Base-by-base conservation (phyloP, 2,888 invertebrate genomes). In the Drosophila greeni region DNA sequence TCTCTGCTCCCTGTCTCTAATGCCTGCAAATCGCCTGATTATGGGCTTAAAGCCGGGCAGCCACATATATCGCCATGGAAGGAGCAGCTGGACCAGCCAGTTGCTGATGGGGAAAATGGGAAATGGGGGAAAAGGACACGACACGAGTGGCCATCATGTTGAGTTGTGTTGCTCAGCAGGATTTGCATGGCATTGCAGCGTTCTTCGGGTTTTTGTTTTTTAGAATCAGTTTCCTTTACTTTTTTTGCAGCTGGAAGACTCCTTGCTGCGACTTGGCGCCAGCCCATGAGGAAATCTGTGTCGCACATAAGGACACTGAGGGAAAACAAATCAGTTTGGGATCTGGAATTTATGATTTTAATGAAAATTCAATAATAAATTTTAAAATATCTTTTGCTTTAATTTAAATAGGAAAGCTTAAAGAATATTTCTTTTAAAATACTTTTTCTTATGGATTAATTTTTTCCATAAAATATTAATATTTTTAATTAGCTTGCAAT, bases 1-100 rank as follows among this genome's bases (percentile, higher is more conserved):
- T 36, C 36, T 36, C 8, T 45, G 24, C 29, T 33, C 33, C 9
- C 42, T 45, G 24, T 45, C 71, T n/a, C 74, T 73, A 82, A 83
- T 82, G 82, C 82, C 74, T 73, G 78, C 79, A 83, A 83, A 83
- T 83, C 75, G 82, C 54, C 80, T 73, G 82, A 83, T 83, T 83
- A 83, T 76, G 71, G 75, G 73, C 77, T 73, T 66, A 70, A 69
- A 58, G 71, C 64, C 65, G 47, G 49, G 23, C 61, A 66, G 60
- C 53, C 66, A 53, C 53, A 66, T 60, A 72, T 72, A 53, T 59
- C 57, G 31, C 61, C 64, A 48, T 40, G 31, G 58, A 36, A 36
- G 52, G 45, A 56, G 43, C 53, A 47, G 66, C 55, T 56, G 64
- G 66, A 43, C 47, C 18, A 23, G 51, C 64, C 58, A 70, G 74